Base-by-base conservation (phyloP, 2,113 vertebrate genomes). In the Stegastes partitus region DNA sequence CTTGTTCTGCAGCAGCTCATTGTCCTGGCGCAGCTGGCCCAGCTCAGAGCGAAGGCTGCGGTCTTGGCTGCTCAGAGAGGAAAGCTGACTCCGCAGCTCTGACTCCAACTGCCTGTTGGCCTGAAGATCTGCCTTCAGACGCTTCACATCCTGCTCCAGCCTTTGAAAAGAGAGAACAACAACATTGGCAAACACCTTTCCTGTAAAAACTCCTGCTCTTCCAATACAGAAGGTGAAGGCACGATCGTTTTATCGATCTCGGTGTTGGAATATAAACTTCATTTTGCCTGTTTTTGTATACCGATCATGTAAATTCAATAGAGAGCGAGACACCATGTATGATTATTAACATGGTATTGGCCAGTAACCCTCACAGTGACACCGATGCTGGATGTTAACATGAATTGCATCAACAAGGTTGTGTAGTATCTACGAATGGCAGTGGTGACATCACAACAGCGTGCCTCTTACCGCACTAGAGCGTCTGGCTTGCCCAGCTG, bases 71-170 rank as follows among this genome's bases (percentile, higher is more conserved):
- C 94, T 96, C 89, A 98, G 94, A 45, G 97, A 96, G 82, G 96
- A 96, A 65, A 99, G 96, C 95, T 99, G 98, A 87, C 97, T 95
- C 10, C 98, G 96, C 54, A 99, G 96, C 89, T 99, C 98, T 28
- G 98, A 98, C 88, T 99, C 98, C 59, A 97, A 83, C 93, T 99
- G 98, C 81, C 98, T 94, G 94, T 98, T 99, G 49, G 97, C 96
- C 90, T 99, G 98, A 75, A 99, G 95, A 89, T 99, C 98, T 0
- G 97, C 97, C 95, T 99, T 99, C 89, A 99, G 93, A 86, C 98
- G 98, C 93, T 99, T 99, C 76, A 99, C 96, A 66, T 99, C 98
- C 95, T 99, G 98, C 90, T 99, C 98, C 96, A 99, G 91, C 94
- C 98, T 99, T 66, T 62, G 8, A 58, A 12, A 37, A n/a, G n/a